phyloP scores from a whole-genome alignment of 2,113 vertebrate species.

The Pollimyrus isidori region DNA sequence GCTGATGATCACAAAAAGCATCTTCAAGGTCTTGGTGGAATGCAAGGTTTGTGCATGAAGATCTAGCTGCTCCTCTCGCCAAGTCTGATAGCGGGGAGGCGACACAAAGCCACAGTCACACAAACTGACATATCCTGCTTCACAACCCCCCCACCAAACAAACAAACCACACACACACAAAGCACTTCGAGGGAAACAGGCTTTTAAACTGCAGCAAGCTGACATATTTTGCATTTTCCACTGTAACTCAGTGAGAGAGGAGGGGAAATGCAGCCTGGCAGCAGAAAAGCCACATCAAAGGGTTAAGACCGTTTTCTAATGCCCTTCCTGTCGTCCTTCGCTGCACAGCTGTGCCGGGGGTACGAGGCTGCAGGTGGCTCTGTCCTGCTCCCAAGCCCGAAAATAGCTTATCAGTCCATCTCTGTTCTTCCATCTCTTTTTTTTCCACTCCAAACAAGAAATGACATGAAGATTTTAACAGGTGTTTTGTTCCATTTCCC shows the following conservation, averaged over 20 bases:
- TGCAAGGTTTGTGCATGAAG: not conserved
- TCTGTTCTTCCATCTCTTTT: not conserved
- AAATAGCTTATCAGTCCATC: not conserved
- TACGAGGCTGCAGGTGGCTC: not conserved
- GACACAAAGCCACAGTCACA: not conserved
- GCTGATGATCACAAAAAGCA: not conserved
- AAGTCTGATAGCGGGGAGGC: not conserved
- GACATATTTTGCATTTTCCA: not conserved
- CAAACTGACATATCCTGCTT: not conserved
- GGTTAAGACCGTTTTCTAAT: not conserved
- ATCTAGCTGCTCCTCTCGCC: not conserved
- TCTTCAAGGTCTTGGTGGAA: not conserved
- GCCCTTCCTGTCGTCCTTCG: conserved; percentile 5
- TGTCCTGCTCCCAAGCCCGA: not conserved
- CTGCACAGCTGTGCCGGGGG: not conserved
- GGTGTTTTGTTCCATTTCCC: not conserved
- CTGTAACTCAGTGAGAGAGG: not conserved
- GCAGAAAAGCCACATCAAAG: not conserved
- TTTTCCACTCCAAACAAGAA: not conserved
- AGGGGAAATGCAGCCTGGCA: not conserved
- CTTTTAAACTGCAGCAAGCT: not conserved
- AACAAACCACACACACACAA: not conserved
- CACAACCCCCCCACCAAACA: not conserved
- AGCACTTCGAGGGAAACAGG: not conserved
- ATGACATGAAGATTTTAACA: not conserved